Conservation (phyloP, 2,888 invertebrate species). For the Eilema sororculum region DNA sequence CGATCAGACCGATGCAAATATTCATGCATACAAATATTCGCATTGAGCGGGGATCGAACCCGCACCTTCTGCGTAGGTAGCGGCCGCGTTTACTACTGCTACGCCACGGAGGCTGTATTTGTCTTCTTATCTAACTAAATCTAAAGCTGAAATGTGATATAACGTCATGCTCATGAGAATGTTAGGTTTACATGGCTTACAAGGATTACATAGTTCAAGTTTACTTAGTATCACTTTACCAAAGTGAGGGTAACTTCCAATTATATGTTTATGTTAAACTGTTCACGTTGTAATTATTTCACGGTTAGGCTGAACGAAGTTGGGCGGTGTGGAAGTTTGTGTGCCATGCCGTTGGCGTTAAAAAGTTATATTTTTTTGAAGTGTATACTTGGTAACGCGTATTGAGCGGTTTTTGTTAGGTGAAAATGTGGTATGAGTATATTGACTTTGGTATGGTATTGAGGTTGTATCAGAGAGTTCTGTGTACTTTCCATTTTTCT, state of each 20-base stretch:
- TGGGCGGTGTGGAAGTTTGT: slow-evolving; percentile 1
- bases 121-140: neutral
- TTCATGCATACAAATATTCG: too few species aligned
- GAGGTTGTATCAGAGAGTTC: neutral
- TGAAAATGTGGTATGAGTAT: neutral
- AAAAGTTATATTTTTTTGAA: neutral
- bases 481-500: too few species aligned
- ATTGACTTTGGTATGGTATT: too few species aligned
- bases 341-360: neutral
- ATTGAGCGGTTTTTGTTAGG: neutral
- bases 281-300: slow-evolving; percentile 35
- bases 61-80: too few species aligned
- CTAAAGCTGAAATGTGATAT: slow-evolving; percentile 1
- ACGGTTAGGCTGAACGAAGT: slow-evolving; percentile 13
- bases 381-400: neutral
- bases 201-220: slow-evolving; percentile 32
- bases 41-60: too few species aligned
- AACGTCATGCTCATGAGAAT: slow-evolving; percentile 18
- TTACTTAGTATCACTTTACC: slow-evolving; percentile 41
- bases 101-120: too few species aligned
- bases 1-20: too few species aligned
- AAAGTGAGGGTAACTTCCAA: slow-evolving; percentile 31
- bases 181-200: slow-evolving; percentile 40
- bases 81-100: too few species aligned
- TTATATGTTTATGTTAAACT: slow-evolving; percentile 27